Conservation (phyloP, 53 echinoderm and acorn worm species). For the Mesocentrotus franciscanus region DNA sequence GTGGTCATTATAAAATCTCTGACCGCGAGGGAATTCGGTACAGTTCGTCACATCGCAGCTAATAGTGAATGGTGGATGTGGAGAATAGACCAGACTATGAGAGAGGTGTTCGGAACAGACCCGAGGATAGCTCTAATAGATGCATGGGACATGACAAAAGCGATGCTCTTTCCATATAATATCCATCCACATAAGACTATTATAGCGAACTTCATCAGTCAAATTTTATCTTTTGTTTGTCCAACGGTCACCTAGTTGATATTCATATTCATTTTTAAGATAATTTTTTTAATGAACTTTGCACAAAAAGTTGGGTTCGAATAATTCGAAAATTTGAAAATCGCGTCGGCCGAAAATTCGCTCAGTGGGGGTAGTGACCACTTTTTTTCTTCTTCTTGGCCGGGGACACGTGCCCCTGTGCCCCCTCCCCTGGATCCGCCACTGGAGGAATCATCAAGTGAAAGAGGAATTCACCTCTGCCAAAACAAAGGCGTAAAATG, state of each 20-base stretch:
- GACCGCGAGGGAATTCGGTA: slow-evolving; percentile 29
- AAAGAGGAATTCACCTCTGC: no score
- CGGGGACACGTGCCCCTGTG: no score
- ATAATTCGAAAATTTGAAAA: not conserved
- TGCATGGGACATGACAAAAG: slow-evolving; percentile 54
- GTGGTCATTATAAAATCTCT: slow-evolving; percentile 48
- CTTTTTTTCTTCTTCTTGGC: no score
- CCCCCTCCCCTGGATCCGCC: no score
- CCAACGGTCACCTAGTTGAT: slow-evolving; percentile 11
- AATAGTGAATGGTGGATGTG: slow-evolving; percentile 68
- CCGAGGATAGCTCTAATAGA: slow-evolving; percentile 48
- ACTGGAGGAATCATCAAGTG: no score
- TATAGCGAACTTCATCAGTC: slow-evolving; percentile 59
- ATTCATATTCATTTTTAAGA: not conserved
- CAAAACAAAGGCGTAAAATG: no score
- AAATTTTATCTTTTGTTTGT: slow-evolving; percentile 44
- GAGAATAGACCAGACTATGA: slow-evolving; percentile 40
- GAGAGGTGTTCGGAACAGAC: slow-evolving; percentile 29
- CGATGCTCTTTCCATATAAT: slow-evolving; percentile 43
- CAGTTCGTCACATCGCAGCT: slow-evolving; percentile 11
- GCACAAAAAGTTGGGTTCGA: not conserved
- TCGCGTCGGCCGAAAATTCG: no score
- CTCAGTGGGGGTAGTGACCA: no score
- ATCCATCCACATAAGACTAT: slow-evolving; percentile 44
- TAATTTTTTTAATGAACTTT: not conserved